phyloP scores from a whole-genome alignment of 1,140 invertebrate species.

The Eriosoma lanigerum region DNA sequence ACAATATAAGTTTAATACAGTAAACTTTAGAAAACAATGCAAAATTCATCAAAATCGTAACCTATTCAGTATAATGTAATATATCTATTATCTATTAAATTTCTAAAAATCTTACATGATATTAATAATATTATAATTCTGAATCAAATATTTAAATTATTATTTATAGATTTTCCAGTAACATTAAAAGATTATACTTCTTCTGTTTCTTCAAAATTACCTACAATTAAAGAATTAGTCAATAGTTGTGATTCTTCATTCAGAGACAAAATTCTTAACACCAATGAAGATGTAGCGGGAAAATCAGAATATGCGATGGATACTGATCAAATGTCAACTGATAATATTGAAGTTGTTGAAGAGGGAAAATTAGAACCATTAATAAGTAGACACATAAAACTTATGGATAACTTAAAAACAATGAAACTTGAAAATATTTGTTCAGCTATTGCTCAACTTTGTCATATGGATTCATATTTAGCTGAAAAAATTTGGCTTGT shows the following conservation, averaged over 20 bases:
- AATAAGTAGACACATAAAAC: slow-evolving; percentile 77
- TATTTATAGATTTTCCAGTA: slow-evolving; percentile 22
- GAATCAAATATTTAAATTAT: background rate
- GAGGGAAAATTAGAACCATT: slow-evolving; percentile 58
- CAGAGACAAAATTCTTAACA: slow-evolving; percentile 35
- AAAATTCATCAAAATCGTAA: too few relatives aligned
- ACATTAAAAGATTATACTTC: slow-evolving; percentile 26
- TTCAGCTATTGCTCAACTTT: slow-evolving; percentile 80
- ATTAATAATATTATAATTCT: background rate
- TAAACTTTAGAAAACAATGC: too few relatives aligned
- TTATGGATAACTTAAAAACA: slow-evolving; percentile 77
- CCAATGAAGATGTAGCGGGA: slow-evolving; percentile 16
- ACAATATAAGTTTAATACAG: too few relatives aligned
- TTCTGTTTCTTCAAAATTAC: slow-evolving; percentile 32
- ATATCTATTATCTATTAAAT: too few relatives aligned
- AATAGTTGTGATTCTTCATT: slow-evolving; percentile 42
- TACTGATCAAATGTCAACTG: slow-evolving; percentile 40
- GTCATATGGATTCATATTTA: slow-evolving; percentile 86
- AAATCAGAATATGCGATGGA: slow-evolving; percentile 40
- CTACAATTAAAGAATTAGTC: slow-evolving; percentile 44
- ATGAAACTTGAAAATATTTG: slow-evolving; percentile 80
- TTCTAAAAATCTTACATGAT: too few relatives aligned
- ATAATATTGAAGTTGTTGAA: slow-evolving; percentile 44
- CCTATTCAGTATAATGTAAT: too few relatives aligned
- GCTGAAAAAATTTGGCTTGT: slow-evolving; percentile 88